These are phyloP conservation scores for Charina bottae DNA, from an alignment of 2,113 vertebrate genomes.

Conservation along the genomic window DNA sequence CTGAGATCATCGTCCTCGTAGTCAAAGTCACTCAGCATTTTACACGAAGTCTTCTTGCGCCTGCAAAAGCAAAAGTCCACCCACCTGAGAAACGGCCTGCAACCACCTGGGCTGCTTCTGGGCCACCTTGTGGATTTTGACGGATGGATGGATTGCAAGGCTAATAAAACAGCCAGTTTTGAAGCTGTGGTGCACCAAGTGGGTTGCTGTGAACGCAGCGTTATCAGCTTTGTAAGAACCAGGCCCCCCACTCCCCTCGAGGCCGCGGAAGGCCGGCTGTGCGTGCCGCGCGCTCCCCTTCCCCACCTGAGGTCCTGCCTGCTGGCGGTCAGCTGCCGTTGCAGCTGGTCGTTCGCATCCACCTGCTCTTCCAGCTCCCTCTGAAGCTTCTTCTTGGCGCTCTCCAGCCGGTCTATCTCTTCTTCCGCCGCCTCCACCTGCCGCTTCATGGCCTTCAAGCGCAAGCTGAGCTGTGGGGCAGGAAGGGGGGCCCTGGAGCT, in stretches of 20 bases:
- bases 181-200: background rate
- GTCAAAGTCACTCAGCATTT: constrained; percentile 81
- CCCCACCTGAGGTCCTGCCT: constrained; percentile 87
- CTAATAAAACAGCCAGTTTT: no score
- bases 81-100: background rate
- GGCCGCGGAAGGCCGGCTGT: background rate
- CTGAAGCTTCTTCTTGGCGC: constrained; percentile 92
- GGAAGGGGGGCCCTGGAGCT: constrained; percentile 56
- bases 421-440: constrained; percentile 96
- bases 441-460: constrained; percentile 94
- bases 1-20: constrained; percentile 82
- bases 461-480: constrained; percentile 86
- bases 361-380: constrained; percentile 94
- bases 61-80: constrained; percentile 71
- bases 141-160: background rate
- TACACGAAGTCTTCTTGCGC: constrained; percentile 84
- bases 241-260: background rate
- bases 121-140: background rate
- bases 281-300: background rate
- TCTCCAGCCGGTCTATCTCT: constrained; percentile 93
- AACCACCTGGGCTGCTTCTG: background rate
- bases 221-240: background rate
- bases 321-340: constrained; percentile 86
- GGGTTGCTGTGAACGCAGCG: no score
- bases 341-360: constrained; percentile 90